Percentiles rank a stretch among this genome's conserved stretches.
Conservation (phyloP, 2,113 vertebrate species). For the Embiotoca jacksoni region DNA sequence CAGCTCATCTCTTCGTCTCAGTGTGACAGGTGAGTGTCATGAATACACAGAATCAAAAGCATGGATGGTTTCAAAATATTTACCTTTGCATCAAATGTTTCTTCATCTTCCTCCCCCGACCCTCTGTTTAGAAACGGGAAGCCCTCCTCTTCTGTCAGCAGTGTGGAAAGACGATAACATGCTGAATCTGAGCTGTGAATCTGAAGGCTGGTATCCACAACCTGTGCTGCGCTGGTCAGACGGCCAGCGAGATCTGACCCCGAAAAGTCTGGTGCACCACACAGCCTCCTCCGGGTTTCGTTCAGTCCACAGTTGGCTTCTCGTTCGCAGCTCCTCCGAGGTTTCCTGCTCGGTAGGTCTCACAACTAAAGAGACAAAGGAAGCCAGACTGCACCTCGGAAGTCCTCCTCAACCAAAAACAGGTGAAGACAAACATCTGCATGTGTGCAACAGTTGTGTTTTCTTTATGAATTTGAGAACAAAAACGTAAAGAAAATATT, state of each 20-base stretch:
- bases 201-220: slow-evolving; percentile 76
- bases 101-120: background rate
- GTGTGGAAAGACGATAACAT: background rate
- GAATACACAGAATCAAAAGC: background rate
- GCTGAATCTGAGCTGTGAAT: slow-evolving; percentile 76
- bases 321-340: slow-evolving; percentile 22
- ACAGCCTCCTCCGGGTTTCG: slow-evolving; percentile 5
- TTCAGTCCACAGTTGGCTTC: slow-evolving; percentile 73
- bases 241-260: background rate
- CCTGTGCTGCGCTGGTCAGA: slow-evolving; percentile 67
- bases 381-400: slow-evolving; percentile 30
- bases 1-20: background rate
- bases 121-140: slow-evolving; percentile 59
- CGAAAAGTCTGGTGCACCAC: background rate
- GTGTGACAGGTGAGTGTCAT: slow-evolving; percentile 67
- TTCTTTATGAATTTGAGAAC: accelerated
- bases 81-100: background rate
- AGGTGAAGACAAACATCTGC: background rate
- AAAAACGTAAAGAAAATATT: background rate
- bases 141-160: slow-evolving; percentile 45
- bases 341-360: slow-evolving; percentile 71
- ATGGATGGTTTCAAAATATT: background rate
- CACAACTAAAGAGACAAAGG: slow-evolving; percentile 13
- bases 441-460: background rate
- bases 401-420: accelerated